Evolutionary conservation across 1,140 invertebrate genomes (phyloP).

Genomic region (Homarus americanus): DNA sequence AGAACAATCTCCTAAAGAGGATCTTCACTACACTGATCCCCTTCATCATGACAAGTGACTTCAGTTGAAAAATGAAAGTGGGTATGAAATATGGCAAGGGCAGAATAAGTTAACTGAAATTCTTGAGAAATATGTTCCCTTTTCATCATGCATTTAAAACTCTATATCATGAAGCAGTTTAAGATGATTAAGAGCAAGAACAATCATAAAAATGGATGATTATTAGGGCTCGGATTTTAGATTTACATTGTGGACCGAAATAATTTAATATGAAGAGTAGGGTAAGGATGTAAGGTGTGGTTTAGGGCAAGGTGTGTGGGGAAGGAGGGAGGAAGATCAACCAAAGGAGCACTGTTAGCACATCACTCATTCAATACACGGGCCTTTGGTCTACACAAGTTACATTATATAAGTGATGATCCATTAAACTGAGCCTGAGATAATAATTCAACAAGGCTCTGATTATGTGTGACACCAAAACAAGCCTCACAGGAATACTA

Average conservation of each 20-base stretch:
- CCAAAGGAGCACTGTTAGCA: constrained; percentile 43
- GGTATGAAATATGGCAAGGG: constrained; percentile 35
- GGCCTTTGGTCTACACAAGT: constrained; percentile 46
- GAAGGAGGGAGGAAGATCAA: constrained; percentile 33
- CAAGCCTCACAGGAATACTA: constrained; percentile 52
- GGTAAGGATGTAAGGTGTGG: not conserved
- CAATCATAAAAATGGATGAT: not conserved
- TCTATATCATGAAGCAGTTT: constrained; percentile 3
- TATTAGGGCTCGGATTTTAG: constrained; percentile 45
- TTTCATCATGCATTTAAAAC: constrained; percentile 22
- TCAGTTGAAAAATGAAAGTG: not conserved
- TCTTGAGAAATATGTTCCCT: constrained; percentile 30
- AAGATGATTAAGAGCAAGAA: constrained; percentile 32
- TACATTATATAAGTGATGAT: constrained; percentile 14
- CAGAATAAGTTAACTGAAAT: constrained; percentile 26
- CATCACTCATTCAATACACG: constrained; percentile 24
- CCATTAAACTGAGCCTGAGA: constrained; percentile 29
- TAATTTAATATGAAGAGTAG: not conserved
- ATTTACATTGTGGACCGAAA: constrained; percentile 9
- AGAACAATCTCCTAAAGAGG: not conserved
- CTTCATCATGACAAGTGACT: not conserved
- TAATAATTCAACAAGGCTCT: constrained; percentile 13
- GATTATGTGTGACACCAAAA: constrained; percentile 44
- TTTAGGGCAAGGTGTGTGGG: not conserved
- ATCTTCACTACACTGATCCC: not conserved